Conservation (phyloP, 1,140 invertebrate species). For the Scaptomyza pallida region DNA sequence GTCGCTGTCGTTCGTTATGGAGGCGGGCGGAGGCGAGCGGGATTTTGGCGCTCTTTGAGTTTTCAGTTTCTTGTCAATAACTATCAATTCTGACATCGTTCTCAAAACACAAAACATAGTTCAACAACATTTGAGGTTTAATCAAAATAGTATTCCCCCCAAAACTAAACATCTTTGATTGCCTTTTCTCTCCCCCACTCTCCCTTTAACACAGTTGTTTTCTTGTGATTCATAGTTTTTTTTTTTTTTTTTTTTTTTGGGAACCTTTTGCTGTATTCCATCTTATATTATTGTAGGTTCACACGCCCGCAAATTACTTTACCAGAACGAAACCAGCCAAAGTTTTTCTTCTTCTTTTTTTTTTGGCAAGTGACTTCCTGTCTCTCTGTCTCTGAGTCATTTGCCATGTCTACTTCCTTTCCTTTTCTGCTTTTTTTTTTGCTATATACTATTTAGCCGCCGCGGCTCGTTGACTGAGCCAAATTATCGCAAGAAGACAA, state of each 20-base stretch:
- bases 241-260: too few species aligned
- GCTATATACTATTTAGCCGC: not conserved
- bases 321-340: conserved; percentile 17
- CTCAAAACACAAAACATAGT: conserved; percentile 23
- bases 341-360: conserved; percentile 3
- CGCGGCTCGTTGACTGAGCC: conserved; percentile 24
- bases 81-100: conserved; percentile 65
- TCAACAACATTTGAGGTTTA: too few species aligned
- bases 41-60: conserved; percentile 29
- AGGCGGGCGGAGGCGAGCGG: conserved; percentile 7
- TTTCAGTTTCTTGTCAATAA: conserved; percentile 22
- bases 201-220: not conserved
- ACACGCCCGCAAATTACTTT: conserved; percentile 36
- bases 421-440: not conserved
- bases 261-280: too few species aligned
- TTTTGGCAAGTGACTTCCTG: conserved; percentile 33
- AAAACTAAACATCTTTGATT: too few species aligned
- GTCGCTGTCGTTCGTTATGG: conserved; percentile 5
- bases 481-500: conserved; percentile 15
- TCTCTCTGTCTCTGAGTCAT: conserved; percentile 25
- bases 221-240: not conserved
- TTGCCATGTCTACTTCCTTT: conserved; percentile 22
- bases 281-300: conserved; percentile 9
- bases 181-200: too few species aligned
- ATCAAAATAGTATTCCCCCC: too few species aligned